Conservation (phyloP, 2,797 vertebrate genomes). For the Lagocephalus sceleratus region DNA sequence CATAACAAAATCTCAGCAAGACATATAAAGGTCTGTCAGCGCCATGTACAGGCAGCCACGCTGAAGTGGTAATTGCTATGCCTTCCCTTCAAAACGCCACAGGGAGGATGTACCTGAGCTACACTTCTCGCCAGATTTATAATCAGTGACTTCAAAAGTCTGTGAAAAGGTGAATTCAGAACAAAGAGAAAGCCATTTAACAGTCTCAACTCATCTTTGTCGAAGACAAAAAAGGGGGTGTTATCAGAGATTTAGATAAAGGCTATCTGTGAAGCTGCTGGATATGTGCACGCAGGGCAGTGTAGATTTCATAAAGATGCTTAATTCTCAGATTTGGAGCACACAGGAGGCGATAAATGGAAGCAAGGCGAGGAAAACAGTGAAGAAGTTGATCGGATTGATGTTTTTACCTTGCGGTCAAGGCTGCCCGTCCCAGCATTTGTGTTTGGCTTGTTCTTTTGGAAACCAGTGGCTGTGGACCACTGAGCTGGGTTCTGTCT, state of each 20-base stretch:
- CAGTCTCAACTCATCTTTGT: slow-evolving; percentile 27
- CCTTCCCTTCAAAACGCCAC: slow-evolving; percentile 12
- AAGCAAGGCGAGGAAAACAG: slow-evolving; percentile 29
- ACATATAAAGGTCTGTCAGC: slow-evolving; percentile 48
- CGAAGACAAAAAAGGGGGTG: slow-evolving; percentile 27
- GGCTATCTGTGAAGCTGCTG: slow-evolving; percentile 26
- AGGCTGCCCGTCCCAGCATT: slow-evolving; percentile 73
- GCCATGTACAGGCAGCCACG: slow-evolving; percentile 51
- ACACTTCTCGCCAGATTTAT: slow-evolving; percentile 24
- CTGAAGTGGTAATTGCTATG: slow-evolving; percentile 70
- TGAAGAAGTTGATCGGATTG: neutral
- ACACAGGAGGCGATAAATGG: slow-evolving; percentile 22
- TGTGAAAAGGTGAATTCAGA: slow-evolving; percentile 33
- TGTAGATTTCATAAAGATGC: slow-evolving; percentile 27
- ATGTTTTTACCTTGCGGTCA: slow-evolving; percentile 86
- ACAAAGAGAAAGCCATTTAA: slow-evolving; percentile 44
- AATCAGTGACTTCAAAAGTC: slow-evolving; percentile 38
- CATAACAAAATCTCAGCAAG: slow-evolving; percentile 51
- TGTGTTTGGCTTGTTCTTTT: slow-evolving; percentile 72
- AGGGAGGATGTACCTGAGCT: slow-evolving; percentile 20
- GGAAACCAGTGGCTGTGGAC: slow-evolving; percentile 89
- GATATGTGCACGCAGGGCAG: slow-evolving; percentile 36
- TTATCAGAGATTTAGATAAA: slow-evolving; percentile 53
- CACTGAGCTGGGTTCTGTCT: slow-evolving; percentile 90
- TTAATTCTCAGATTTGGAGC: slow-evolving; percentile 42